Evolutionary conservation across 1,140 invertebrate genomes (phyloP), one percentile per base, ranked within the genome.

Genomic region (Cataglyphis hispanica): DNA sequence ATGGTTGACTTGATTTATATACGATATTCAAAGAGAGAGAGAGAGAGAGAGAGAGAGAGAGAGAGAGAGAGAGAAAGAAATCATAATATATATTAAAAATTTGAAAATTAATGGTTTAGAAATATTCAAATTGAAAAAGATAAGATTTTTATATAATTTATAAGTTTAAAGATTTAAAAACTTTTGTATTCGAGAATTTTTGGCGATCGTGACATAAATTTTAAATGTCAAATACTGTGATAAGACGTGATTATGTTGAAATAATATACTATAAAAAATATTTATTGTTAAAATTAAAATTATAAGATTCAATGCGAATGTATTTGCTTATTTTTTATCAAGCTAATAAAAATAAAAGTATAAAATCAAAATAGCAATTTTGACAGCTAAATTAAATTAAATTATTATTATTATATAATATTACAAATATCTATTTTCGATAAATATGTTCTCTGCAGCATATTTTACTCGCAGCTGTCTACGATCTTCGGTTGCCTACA

Each of bases 401-500:
- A 80, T 22, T 13, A 40, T 58, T 19, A n/a, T 27, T 37, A n/a
- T 31, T 27, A 19, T 50, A 16, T 19, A 37, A 56, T 58, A 80
- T 37, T 50, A 40, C n/a, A 46, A 46, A 2, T 16, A 7, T 67
- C 31, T 31, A 40, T 56, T 11, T 80, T 60, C 8, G 16, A 8
- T 16, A 31, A 60, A 63, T 25, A n/a, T 16, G 10, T 80, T 58
- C 40, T 80, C 46, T 31, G 8, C 25, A 27, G 10, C 25, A 5
- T 13, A 31, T 40, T 40, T 81, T 37, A 70, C 5, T 56, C 10
- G 13, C 76, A 11, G 63, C 37, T 6, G 13, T 34, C 46, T 19
- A 40, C 63, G 13, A 80, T 77, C 25, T 37, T 19, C 27, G 11
- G 25, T 43, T 67, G 50, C 43, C 16, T 67, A 72, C 34, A 72